These are phyloP conservation scores for Poeciliopsis gracilis DNA, from an alignment of 2,797 vertebrate genomes.

Conservation along the genomic window DNA sequence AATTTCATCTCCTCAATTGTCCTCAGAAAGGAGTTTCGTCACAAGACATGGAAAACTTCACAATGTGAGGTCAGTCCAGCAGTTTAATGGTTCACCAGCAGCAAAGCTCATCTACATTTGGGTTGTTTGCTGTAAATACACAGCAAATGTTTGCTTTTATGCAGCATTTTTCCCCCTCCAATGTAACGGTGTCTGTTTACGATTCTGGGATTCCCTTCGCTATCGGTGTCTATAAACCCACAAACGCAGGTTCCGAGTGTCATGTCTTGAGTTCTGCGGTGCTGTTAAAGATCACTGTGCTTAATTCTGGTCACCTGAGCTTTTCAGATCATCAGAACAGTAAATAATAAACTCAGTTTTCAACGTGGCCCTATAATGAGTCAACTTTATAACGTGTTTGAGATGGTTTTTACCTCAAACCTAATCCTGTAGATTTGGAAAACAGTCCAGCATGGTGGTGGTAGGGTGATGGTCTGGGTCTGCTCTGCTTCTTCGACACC, in stretches of 20 bases:
- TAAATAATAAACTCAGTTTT: not conserved
- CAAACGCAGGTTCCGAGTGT: not conserved
- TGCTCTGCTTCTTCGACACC: not conserved
- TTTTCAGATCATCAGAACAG: not conserved
- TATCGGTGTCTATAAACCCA: not conserved
- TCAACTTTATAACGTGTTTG: not conserved
- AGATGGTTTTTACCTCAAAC: not conserved
- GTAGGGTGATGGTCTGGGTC: not conserved
- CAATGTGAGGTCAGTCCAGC: not conserved
- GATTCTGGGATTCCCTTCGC: not conserved
- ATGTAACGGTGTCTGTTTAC: not conserved
- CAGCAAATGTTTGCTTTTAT: slow-evolving; percentile 13
- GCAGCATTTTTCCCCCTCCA: not conserved
- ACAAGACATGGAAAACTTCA: slow-evolving; percentile 36
- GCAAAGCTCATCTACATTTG: not conserved
- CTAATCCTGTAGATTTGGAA: not conserved
- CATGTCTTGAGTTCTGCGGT: not conserved
- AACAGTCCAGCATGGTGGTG: not conserved
- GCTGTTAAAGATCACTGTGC: not conserved
- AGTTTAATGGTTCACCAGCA: not conserved
- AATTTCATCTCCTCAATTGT: slow-evolving; percentile 51
- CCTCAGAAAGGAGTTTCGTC: slow-evolving; percentile 39
- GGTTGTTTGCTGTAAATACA: not conserved
- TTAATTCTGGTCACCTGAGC: not conserved
- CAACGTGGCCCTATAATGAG: not conserved